Percentiles rank a stretch among this genome's conserved stretches.
These are phyloP conservation scores for Platycercus adscitus DNA, from an alignment of 2,113 vertebrate genomes.

Conservation along the genomic window DNA sequence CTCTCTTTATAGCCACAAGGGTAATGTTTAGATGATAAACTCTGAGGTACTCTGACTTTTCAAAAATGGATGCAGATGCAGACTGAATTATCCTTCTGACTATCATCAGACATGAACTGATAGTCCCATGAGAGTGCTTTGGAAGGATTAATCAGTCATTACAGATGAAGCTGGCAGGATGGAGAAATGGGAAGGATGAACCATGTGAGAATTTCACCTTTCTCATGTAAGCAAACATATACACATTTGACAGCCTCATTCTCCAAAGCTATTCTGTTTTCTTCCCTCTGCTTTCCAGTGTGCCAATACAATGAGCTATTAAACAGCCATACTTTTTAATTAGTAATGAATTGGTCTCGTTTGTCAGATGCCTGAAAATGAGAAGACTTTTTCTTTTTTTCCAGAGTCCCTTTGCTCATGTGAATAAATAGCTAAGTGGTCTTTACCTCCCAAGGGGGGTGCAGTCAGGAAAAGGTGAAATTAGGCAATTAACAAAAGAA, in stretches of 20 bases:
- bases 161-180: neutral
- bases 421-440: constrained; percentile 63
- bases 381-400: constrained; percentile 32
- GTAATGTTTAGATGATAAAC: neutral
- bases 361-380: constrained; percentile 62
- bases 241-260: neutral
- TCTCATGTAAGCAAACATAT: neutral
- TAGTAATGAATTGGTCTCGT: constrained; percentile 55
- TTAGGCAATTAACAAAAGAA: constrained; percentile 65
- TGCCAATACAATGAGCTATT: constrained; percentile 34
- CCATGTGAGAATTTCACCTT: constrained; percentile 13
- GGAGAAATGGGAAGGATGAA: neutral
- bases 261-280: neutral
- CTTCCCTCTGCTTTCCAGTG: neutral
- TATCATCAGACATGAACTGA: neutral
- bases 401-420: constrained; percentile 24
- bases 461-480: constrained; percentile 55
- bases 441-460: constrained; percentile 30
- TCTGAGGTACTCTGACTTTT: neutral
- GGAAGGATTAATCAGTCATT: neutral
- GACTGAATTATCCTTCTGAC: neutral
- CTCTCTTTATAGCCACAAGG: neutral
- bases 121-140: neutral
- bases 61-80: neutral
- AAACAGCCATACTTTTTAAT: constrained; percentile 47